Evolutionary conservation across 2,797 vertebrate genomes (phyloP).

Genomic region (Trachops cirrhosus): DNA sequence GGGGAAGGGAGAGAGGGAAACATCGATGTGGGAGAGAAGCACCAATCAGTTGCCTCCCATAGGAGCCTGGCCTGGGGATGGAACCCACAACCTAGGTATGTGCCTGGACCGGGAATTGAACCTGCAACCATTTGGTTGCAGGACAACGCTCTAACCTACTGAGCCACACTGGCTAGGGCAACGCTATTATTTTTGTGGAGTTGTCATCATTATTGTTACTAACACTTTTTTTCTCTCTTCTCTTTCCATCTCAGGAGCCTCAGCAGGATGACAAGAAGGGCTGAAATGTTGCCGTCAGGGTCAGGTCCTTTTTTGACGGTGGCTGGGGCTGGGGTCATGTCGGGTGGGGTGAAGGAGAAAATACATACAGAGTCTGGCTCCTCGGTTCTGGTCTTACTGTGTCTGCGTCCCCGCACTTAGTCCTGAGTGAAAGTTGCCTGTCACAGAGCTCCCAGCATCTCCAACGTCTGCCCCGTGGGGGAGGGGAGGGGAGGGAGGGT

Average conservation of each 20-base stretch:
- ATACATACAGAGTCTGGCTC: constrained; percentile 28
- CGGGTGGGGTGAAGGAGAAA: not conserved
- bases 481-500: no score
- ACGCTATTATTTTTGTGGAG: not conserved
- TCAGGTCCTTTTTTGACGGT: constrained; percentile 67
- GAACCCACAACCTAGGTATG: no score
- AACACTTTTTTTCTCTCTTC: not conserved
- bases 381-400: not conserved
- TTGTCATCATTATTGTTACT: not conserved
- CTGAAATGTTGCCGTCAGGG: constrained; percentile 58
- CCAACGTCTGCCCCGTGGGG: not conserved
- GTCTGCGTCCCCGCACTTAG: not conserved
- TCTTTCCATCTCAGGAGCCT: constrained; percentile 44
- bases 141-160: not conserved
- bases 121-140: not conserved
- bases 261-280: constrained; percentile 64
- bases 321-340: constrained; percentile 41
- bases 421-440: not conserved
- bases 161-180: not conserved
- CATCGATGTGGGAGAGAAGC: not conserved
- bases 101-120: no score
- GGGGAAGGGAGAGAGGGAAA: not conserved
- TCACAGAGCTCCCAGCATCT: rapidly evolving
- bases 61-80: not conserved
- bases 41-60: not conserved